Evolutionary conservation across 1,140 invertebrate species (phyloP).

Genomic region (Ostrea denselamellosa): DNA sequence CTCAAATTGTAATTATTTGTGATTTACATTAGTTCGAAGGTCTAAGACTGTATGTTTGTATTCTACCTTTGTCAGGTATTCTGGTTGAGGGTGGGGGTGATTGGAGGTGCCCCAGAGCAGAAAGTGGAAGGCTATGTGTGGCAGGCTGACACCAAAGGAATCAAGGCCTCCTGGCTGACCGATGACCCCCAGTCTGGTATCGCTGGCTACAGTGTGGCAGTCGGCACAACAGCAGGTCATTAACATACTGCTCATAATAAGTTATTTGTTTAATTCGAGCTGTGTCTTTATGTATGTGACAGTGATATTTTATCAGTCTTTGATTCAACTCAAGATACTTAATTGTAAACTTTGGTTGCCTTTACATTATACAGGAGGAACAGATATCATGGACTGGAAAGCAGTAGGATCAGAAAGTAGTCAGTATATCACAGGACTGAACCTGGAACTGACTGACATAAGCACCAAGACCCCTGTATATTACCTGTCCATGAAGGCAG

Average conservation of each 20-base stretch:
- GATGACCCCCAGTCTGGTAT: conserved; percentile 64
- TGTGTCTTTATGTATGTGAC: background rate
- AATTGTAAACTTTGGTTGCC: background rate
- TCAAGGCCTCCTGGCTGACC: conserved; percentile 61
- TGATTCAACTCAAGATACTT: background rate
- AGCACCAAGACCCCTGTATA: conserved; percentile 53
- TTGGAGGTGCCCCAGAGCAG: conserved; percentile 58
- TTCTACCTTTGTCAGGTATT: background rate
- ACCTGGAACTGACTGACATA: background rate
- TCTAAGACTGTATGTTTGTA: background rate
- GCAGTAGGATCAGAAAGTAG: conserved; percentile 40
- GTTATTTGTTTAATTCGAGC: background rate
- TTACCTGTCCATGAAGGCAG: conserved; percentile 62
- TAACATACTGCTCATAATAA: background rate
- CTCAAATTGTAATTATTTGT: background rate
- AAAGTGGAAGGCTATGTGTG: conserved; percentile 59
- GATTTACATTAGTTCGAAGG: background rate
- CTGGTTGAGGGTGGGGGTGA: conserved; percentile 60
- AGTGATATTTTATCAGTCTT: too few relatives aligned
- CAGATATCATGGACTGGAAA: conserved; percentile 56
- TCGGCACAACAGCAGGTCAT: conserved; percentile 63
- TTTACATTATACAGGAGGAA: conserved; percentile 49
- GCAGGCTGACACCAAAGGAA: conserved; percentile 60
- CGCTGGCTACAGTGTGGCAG: conserved; percentile 54
- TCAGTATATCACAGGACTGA: conserved; percentile 54